Percentiles rank a stretch among this genome's conserved stretches.
Conservation (phyloP, 2,888 invertebrate species). For the Tenthredo livida region DNA sequence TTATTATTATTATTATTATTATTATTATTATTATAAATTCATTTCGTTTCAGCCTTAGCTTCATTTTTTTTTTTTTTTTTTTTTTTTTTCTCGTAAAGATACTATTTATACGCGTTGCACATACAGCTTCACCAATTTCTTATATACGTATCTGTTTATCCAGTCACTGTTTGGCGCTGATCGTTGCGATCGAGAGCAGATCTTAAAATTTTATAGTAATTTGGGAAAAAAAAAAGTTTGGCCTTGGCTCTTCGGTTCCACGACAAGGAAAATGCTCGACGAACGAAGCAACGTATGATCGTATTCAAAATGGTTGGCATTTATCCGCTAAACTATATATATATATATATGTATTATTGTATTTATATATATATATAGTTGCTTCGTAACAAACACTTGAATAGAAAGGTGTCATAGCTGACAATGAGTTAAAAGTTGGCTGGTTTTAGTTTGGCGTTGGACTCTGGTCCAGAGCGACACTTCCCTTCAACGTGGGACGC, state of each 20-base stretch:
- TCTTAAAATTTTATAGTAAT: not conserved
- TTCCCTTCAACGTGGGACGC: not conserved
- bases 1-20: not conserved
- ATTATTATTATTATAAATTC: slow-evolving; percentile 38
- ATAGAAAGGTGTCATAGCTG: not conserved
- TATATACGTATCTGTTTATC: not conserved
- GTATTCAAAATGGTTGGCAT: not conserved
- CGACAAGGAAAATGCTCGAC: not conserved
- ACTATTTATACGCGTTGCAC: not conserved
- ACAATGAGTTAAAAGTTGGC: not conserved
- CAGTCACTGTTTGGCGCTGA: slow-evolving; percentile 14
- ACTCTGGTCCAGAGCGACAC: not conserved
- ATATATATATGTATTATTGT: not conserved
- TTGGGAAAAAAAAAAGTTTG: not conserved
- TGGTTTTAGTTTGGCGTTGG: not conserved
- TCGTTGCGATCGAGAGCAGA: slow-evolving; percentile 3
- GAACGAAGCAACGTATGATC: slow-evolving; percentile 4
- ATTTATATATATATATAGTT: not conserved
- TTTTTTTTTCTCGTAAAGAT: not conserved
- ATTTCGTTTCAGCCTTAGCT: slow-evolving; percentile 46
- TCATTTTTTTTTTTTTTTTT: not conserved
- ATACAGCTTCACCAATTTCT: not conserved
- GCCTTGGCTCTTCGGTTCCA: not conserved
- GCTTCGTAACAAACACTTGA: not conserved
- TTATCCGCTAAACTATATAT: not conserved